Percentiles rank a stretch among this genome's conserved stretches.
phyloP scores from a whole-genome alignment of 2,113 vertebrate genomes.

The Osmerus eperlanus region DNA sequence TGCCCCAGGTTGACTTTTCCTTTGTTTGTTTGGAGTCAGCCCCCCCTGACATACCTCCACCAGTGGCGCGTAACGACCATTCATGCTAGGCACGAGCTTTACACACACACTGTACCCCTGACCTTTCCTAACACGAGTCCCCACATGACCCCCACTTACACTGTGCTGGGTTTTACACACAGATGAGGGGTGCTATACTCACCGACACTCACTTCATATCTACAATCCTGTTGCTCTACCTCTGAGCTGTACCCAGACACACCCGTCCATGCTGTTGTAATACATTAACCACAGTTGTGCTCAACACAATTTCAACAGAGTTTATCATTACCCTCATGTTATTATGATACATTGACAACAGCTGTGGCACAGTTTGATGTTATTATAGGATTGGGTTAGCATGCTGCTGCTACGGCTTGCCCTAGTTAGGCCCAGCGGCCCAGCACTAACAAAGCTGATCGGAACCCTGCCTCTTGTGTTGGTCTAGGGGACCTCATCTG shows the following conservation, averaged over 20 bases:
- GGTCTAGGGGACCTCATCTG: constrained; percentile 14
- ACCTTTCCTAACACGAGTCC: background rate
- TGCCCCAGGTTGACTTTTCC: constrained; percentile 11
- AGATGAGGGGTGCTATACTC: too few species aligned
- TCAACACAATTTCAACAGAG: too few species aligned
- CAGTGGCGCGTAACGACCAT: constrained; percentile 11
- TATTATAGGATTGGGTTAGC: background rate
- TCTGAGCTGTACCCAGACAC: too few species aligned
- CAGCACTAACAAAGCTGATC: too few species aligned
- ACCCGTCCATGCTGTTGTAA: too few species aligned
- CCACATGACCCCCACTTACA: background rate
- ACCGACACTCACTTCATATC: too few species aligned
- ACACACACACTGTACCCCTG: background rate
- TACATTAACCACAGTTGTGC: too few species aligned
- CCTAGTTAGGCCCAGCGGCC: background rate
- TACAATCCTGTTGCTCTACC: too few species aligned
- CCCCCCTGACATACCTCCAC: constrained; percentile 29
- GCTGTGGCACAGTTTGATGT: background rate
- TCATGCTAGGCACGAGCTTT: constrained; percentile 9
- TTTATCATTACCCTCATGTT: too few species aligned
- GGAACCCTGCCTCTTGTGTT: background rate
- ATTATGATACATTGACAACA: too few species aligned
- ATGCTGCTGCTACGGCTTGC: background rate
- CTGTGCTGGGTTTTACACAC: background rate
- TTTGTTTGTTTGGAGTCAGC: constrained; percentile 31